Conservation (phyloP, 53 echinoderm and acorn worm genomes). For the Luidia sarsii region DNA sequence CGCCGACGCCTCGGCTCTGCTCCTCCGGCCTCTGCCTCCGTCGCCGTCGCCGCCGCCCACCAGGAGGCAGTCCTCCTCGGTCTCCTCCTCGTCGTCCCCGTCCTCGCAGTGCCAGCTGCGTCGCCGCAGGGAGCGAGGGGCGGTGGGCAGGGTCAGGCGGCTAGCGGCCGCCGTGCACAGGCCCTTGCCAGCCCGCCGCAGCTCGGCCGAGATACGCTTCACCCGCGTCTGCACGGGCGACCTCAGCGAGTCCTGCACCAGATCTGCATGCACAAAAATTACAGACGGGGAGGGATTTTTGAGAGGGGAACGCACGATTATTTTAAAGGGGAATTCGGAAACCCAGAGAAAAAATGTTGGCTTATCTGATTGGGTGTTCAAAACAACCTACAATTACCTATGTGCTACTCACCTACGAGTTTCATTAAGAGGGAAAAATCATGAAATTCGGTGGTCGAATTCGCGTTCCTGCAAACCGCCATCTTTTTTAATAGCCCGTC, state of each 20-base stretch:
- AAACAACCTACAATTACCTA: too few relatives aligned
- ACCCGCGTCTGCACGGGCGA: constrained; percentile 43
- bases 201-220: constrained; percentile 41
- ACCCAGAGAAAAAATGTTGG: too few relatives aligned
- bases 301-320: too few relatives aligned
- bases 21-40: not conserved
- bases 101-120: constrained; percentile 51
- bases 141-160: constrained; percentile 18
- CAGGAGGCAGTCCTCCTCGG: not conserved
- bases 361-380: too few relatives aligned
- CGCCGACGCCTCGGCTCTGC: too few relatives aligned
- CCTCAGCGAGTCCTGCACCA: constrained; percentile 15
- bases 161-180: constrained; percentile 33
- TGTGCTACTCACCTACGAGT: too few relatives aligned
- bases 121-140: constrained; percentile 29
- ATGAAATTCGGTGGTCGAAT: too few relatives aligned
- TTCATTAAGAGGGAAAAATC: too few relatives aligned
- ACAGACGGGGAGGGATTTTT: too few relatives aligned
- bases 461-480: too few relatives aligned
- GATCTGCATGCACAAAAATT: constrained; percentile 1
- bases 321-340: too few relatives aligned
- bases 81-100: constrained; percentile 29
- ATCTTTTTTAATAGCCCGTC: too few relatives aligned
- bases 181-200: constrained; percentile 32
- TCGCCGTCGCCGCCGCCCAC: not conserved